Evolutionary conservation across 1,140 invertebrate species (phyloP), one percentile per base, ranked within the genome.

Genomic region (Drosophila kohkoa): DNA sequence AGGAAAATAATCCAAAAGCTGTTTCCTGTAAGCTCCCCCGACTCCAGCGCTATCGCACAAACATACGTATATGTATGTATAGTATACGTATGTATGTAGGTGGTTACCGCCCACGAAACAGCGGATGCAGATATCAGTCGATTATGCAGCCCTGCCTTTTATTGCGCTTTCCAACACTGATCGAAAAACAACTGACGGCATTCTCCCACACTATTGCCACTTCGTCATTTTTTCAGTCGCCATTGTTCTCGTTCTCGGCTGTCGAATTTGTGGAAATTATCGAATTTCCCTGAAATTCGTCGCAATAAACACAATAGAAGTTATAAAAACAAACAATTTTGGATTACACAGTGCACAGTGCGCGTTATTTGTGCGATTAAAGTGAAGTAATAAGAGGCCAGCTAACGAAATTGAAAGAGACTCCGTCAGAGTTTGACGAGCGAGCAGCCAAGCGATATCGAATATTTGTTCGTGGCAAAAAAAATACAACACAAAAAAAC

Each of bases 161-260:
- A 6, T 1, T 6, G n/a, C 46, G 10, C 73, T 87, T 32, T 30
- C 25, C 71, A 86, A 81, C 82, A 86, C 82, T 87, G n/a, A 8
- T 13, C 6, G 35, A 8, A 25, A 25, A 46, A 6, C 25, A 30
- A 38, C 58, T 71, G 65, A 68, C 59, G 60, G 55, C 46, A 72
- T 30, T 76, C 25, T 59, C 55, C 46, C 58, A 79, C 82, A 63
- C 82, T 79, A 85, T 64, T 89, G 85, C 85, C 85, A 89, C 85
- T 89, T 89, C 85, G 85, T 89, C 85, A 89, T 89, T 90, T 89
- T 89, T 89, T 87, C 82, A 82, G 83, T 87, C 85, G 85, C 85
- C 85, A 89, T 89, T 89, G 85, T 89, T 90, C 86, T 89, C 71
- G 83, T 87, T 89, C 81, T 81, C 86, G 78, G 75, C 81, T 79